phyloP scores from a whole-genome alignment of 2,888 invertebrate genomes.

The Xestia sexstrigata region DNA sequence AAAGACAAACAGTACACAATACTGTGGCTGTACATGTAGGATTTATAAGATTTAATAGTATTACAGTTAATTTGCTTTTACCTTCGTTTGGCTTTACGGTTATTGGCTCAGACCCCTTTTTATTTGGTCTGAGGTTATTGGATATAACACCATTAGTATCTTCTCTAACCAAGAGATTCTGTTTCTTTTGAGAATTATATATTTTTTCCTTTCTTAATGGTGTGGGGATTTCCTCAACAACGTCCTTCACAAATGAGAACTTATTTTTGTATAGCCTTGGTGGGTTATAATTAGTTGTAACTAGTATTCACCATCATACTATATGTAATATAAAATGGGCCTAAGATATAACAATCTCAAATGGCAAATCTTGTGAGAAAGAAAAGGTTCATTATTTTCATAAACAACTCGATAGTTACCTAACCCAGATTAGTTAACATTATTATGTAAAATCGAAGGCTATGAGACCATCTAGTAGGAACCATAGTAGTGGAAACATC shows the following conservation, averaged over 20 bases:
- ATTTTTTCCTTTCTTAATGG: not conserved
- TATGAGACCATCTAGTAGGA: not conserved
- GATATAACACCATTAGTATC: not conserved
- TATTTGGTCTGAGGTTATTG: too few relatives aligned
- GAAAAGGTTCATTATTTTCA: not conserved
- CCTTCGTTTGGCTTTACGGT: not conserved
- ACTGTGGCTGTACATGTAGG: not conserved
- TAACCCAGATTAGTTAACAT: not conserved
- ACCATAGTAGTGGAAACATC: not conserved
- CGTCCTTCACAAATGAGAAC: not conserved
- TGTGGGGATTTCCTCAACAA: not conserved
- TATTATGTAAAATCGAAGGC: not conserved
- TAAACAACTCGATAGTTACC: not conserved
- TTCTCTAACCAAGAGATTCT: not conserved
- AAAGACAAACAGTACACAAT: conserved; percentile 35
- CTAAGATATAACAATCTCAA: not conserved
- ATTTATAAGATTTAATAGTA: not conserved
- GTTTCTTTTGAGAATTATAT: not conserved
- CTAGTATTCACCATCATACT: not conserved
- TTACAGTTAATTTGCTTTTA: not conserved
- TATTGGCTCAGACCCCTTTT: too few relatives aligned
- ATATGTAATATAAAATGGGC: not conserved
- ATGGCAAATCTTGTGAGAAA: not conserved
- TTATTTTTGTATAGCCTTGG: not conserved
- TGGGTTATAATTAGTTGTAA: not conserved